A percentile compares a stretch with the other conserved stretches of the same genome.
phyloP scores from a whole-genome alignment of 2,888 invertebrate genomes.

The Eristalis arbustorum region DNA sequence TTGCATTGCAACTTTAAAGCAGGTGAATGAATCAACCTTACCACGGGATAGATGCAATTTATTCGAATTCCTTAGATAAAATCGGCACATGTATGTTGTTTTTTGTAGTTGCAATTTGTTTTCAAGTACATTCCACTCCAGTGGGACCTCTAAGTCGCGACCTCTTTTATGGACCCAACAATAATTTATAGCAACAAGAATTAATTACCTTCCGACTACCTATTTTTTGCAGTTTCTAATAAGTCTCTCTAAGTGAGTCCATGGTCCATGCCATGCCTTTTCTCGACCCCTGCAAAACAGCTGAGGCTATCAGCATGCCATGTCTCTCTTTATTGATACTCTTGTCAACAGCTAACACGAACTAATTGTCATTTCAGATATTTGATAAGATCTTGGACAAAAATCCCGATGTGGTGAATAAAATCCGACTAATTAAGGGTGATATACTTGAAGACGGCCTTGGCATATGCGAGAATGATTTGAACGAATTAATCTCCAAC shows the following conservation, averaged over 20 bases:
- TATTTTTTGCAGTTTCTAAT: conserved; percentile 34
- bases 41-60: too few species aligned
- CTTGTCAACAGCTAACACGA: background rate
- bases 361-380: conserved; percentile 78
- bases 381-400: conserved; percentile 82
- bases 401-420: conserved; percentile 82
- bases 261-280: background rate
- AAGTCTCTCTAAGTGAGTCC: background rate
- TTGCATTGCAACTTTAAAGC: too few species aligned
- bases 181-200: conserved; percentile 13
- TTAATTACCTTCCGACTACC: background rate
- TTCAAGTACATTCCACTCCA: too few species aligned
- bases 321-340: background rate
- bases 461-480: conserved; percentile 83
- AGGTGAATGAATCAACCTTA: too few species aligned
- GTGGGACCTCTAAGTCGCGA: too few species aligned
- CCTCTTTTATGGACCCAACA: background rate
- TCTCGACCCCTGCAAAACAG: background rate
- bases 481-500: conserved; percentile 82
- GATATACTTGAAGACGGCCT: conserved; percentile 84
- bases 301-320: background rate
- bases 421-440: conserved; percentile 85
- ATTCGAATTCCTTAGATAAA: too few species aligned
- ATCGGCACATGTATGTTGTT: too few species aligned
- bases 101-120: too few species aligned